A percentile compares a stretch with the other conserved stretches of the same genome.
These are phyloP conservation scores for Lerema accius DNA, from an alignment of 1,140 invertebrate genomes.

Conservation along the genomic window DNA sequence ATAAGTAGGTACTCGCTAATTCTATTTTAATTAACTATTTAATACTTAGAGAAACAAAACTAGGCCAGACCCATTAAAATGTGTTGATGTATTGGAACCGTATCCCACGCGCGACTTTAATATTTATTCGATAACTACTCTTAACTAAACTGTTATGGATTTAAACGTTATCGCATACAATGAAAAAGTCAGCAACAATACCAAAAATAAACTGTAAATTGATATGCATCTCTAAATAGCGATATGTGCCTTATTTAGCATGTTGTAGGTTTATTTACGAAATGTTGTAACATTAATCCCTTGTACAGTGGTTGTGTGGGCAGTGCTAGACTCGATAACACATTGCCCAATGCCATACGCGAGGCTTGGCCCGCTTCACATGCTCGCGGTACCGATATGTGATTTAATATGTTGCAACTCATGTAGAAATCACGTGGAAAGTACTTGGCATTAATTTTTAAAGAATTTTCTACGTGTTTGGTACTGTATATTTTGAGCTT, in stretches of 20 bases:
- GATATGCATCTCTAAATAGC: constrained; percentile 20
- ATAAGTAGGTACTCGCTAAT: no score
- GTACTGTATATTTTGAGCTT: no score
- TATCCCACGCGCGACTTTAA: no score
- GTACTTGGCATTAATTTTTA: no score
- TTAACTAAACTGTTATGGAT: no score
- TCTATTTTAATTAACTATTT: no score
- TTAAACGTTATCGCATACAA: neutral
- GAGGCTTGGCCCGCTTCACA: constrained; percentile 46
- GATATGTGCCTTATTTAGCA: constrained; percentile 20
- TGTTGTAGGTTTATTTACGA: constrained; percentile 41
- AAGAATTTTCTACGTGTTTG: no score
- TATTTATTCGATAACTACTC: no score
- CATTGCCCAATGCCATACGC: constrained; percentile 59
- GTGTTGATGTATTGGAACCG: no score
- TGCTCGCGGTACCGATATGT: constrained; percentile 16
- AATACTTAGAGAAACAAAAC: no score
- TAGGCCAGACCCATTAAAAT: no score
- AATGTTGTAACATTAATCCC: constrained; percentile 60
- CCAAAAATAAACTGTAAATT: constrained; percentile 24
- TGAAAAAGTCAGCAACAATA: neutral
- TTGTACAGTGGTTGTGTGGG: constrained; percentile 53
- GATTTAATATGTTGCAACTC: constrained; percentile 12
- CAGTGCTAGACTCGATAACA: constrained; percentile 49
- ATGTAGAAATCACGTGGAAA: neutral